Conservation (phyloP, 2,113 vertebrate species). For the Toxotes chatareus region DNA sequence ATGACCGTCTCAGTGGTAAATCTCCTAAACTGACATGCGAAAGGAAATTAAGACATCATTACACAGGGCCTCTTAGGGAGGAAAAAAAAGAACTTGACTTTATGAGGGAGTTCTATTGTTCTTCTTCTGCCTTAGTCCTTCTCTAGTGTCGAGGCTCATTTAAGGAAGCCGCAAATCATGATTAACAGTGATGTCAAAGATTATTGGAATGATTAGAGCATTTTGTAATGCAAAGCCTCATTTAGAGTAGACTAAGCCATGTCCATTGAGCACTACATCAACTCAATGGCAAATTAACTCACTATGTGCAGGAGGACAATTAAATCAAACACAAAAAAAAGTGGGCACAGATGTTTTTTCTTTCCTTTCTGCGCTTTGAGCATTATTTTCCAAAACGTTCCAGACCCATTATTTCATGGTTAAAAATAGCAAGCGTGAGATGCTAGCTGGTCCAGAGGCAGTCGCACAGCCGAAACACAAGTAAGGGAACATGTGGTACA, state of each 20-base stretch:
- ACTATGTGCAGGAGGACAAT: conserved; percentile 27
- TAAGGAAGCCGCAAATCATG: conserved; percentile 35
- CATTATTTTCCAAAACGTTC: conserved; percentile 43
- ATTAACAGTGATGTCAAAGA: conserved; percentile 51
- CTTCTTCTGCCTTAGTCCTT: conserved; percentile 4
- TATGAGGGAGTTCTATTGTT: conserved; percentile 10
- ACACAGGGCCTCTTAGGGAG: conserved; percentile 1
- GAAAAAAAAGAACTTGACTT: conserved; percentile 27
- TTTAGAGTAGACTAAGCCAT: conserved; percentile 51
- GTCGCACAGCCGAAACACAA: neutral
- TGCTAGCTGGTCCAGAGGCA: neutral
- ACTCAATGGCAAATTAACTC: conserved; percentile 44
- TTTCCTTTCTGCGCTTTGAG: conserved; percentile 28
- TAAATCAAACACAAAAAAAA: conserved; percentile 34
- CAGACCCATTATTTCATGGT: conserved; percentile 29
- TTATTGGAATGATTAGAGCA: conserved; percentile 48
- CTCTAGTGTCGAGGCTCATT: conserved; percentile 35
- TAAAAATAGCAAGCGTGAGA: conserved; percentile 53
- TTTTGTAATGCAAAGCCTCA: conserved; percentile 58
- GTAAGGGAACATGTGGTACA: conserved; percentile 43
- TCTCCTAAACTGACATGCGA: conserved; percentile 62
- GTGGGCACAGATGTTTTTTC: conserved; percentile 5
- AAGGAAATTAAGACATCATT: conserved; percentile 70
- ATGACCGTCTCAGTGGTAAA: conserved; percentile 52
- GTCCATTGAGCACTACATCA: conserved; percentile 28